phyloP scores from a whole-genome alignment of 2,113 vertebrate genomes.

The Marcusenius ussheri region DNA sequence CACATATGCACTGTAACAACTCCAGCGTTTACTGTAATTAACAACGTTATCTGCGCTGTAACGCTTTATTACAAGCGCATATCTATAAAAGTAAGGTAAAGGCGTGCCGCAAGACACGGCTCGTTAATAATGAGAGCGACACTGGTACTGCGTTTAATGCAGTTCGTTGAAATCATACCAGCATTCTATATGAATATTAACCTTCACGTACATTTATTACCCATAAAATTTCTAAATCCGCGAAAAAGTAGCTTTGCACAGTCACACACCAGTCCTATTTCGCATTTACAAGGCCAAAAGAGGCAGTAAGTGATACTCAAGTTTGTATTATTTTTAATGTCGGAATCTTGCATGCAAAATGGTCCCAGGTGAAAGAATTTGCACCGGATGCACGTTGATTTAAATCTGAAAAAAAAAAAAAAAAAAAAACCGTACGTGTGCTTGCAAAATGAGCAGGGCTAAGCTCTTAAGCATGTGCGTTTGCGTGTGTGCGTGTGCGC shows the following conservation, averaged over 20 bases:
- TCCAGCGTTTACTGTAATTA: constrained; percentile 7
- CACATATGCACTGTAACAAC: constrained; percentile 7
- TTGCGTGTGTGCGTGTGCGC: background rate
- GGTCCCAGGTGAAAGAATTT: background rate
- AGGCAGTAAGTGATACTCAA: background rate
- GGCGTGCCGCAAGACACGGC: background rate
- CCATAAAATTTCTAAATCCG: background rate
- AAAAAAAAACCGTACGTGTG: background rate
- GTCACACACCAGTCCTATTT: background rate
- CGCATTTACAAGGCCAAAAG: background rate
- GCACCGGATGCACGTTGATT: background rate
- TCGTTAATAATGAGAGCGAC: background rate
- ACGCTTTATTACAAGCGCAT: constrained; percentile 4
- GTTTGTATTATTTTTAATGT: background rate
- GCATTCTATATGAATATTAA: background rate
- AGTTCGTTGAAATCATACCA: background rate
- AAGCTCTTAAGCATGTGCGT: background rate
- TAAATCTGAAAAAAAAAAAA: background rate
- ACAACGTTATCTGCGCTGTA: background rate
- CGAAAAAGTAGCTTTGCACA: background rate
- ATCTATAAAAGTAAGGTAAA: background rate
- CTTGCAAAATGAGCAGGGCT: background rate
- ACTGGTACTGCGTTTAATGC: background rate
- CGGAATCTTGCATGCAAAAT: background rate
- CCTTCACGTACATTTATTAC: background rate